Conservation (phyloP, 2,888 invertebrate genomes). For the Phalera bucephala region DNA sequence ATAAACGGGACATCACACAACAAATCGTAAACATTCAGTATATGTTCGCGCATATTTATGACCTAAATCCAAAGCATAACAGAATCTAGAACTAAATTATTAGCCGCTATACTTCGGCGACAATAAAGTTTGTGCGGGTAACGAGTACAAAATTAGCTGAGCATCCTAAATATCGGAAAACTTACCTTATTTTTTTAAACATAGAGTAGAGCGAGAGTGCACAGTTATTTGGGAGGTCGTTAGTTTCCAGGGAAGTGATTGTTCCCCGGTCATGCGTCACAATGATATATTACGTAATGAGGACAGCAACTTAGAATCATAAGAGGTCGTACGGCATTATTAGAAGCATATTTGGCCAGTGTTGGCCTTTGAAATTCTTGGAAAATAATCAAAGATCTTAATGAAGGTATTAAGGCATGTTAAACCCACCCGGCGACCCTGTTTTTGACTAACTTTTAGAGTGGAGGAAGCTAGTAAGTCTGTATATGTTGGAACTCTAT, state of each 20-base stretch:
- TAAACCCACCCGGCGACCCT: no score
- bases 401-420: no score
- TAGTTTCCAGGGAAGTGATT: slow-evolving; percentile 1
- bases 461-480: no score
- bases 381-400: no score
- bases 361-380: neutral
- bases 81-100: slow-evolving; percentile 2
- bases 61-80: slow-evolving; percentile 2
- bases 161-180: neutral
- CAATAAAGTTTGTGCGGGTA: slow-evolving; percentile 1
- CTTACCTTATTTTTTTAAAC: neutral
- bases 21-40: neutral
- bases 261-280: slow-evolving; percentile 1
- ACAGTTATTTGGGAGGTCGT: slow-evolving; percentile 1
- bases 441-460: no score
- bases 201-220: neutral
- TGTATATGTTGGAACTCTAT: no score
- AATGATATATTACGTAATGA: slow-evolving; percentile 3
- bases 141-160: neutral
- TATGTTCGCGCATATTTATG: neutral
- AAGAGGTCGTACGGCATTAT: neutral
- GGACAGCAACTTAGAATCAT: slow-evolving; percentile 1
- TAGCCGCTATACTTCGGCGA: slow-evolving; percentile 1
- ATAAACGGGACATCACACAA: neutral
- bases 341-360: neutral